Evolutionary conservation across 2,888 invertebrate genomes (phyloP), one percentile per base, ranked within the genome.

Genomic region (Agonopterix subpropinquella): DNA sequence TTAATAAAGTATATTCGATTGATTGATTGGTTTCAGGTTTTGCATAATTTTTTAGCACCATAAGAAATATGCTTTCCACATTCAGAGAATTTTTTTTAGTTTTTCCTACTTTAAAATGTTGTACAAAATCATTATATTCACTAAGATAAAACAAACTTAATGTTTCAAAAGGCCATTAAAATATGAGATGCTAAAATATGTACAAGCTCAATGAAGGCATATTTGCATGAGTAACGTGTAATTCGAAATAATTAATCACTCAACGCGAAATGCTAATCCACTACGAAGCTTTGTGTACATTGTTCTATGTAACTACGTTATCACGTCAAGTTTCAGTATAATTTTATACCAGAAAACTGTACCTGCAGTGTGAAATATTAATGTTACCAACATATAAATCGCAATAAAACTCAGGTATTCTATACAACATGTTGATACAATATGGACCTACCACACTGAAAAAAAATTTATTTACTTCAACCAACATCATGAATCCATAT

Each of bases 211-310:
- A 8, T 10, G 41, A 41, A 46, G 39, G 41, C 41, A 36, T 41
- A 41, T 47, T 47, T 42, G 36, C 47, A 47, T 47, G 42, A 47
- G 42, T 42, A 47, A 47, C 41, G 46, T 47, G 47, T 47, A 42
- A 47, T 47, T 47, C 47, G n/a, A 39, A 47, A 47, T 47, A 42
- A 47, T 47, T 47, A 47, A 47, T 47, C 47, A 47, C 28, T 11
- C 13, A 41, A n/a, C 18, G 41, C 10, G 46, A 28, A 39, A 45
- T 45, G 46, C 41, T 41, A 46, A 46, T 46, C 46, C 28, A n/a
- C 36, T 4, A n/a, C 28, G 35, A 35, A 8, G 11, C 10, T 28
- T 28, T 44, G 10, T 44, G 7, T 28, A 28, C 28, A 28, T 28
- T 28, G 28, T 28, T 28, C 28, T 28, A 28, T 28, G 28, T 28